A percentile compares a stretch with the other conserved stretches of the same genome.
Conservation (phyloP, 2,797 vertebrate genomes). For the Ciconia nigra region DNA sequence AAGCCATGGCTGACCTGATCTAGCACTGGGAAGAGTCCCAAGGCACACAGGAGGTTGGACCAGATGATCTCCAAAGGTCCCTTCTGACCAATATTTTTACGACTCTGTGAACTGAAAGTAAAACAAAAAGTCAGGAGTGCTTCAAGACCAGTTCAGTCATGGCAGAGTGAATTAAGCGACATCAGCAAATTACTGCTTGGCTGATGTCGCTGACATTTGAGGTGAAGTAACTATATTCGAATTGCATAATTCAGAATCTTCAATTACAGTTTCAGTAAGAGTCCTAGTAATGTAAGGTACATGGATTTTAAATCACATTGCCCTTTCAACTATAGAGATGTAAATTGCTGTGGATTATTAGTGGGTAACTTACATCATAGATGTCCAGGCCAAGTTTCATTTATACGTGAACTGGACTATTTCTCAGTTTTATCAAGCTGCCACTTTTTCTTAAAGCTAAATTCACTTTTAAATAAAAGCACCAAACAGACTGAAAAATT, state of each 20-base stretch:
- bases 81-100: conserved; percentile 15
- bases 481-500: not conserved
- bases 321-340: not conserved
- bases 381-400: conserved; percentile 1
- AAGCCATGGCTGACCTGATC: not conserved
- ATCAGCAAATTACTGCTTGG: conserved; percentile 12
- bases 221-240: not conserved
- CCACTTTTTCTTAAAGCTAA: not conserved
- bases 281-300: not conserved
- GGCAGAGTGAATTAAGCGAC: not conserved
- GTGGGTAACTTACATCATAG: not conserved
- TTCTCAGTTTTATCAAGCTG: not conserved
- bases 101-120: not conserved
- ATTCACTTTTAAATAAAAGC: conserved; percentile 16
- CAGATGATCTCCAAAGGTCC: not conserved
- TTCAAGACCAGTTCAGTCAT: not conserved
- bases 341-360: not conserved
- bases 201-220: not conserved
- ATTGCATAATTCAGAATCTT: conserved; percentile 17
- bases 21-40: not conserved
- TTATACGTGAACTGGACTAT: not conserved
- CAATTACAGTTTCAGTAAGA: not conserved
- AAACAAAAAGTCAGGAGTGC: not conserved
- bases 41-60: not conserved
- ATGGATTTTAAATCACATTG: conserved; percentile 45